Evolutionary conservation across 37 sponge, comb jelly and placozoan genomes (phyloP).

Genomic region (Spongilla lacustris): DNA sequence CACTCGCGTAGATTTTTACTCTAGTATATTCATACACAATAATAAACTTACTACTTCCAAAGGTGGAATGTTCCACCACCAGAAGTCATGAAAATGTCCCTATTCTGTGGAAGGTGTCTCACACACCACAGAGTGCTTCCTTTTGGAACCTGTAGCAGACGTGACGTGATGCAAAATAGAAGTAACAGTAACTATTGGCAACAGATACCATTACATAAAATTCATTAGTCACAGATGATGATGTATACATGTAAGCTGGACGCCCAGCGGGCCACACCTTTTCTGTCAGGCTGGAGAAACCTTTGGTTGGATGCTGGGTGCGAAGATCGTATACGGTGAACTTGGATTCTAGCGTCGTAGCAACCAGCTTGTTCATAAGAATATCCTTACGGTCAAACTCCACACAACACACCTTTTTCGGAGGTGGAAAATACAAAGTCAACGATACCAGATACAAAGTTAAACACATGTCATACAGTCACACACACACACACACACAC

Average conservation of each 20-base stretch:
- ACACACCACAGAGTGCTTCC: slow-evolving; percentile 94
- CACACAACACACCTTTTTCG: slow-evolving; percentile 83
- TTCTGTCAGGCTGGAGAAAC: slow-evolving; percentile 89
- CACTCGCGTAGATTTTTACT: too few species aligned
- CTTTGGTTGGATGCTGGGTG: slow-evolving; percentile 89
- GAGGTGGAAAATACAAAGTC: background rate
- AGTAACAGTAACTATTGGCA: background rate
- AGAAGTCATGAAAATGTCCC: slow-evolving; percentile 93
- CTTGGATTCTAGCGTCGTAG: slow-evolving; percentile 87
- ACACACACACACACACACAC: slow-evolving; percentile 9
- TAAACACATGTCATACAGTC: slow-evolving; percentile 12
- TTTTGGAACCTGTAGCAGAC: slow-evolving; percentile 69
- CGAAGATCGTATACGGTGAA: slow-evolving; percentile 86
- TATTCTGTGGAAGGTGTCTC: slow-evolving; percentile 95
- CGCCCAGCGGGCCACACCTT: slow-evolving; percentile 57
- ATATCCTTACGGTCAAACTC: slow-evolving; percentile 99
- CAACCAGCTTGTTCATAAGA: slow-evolving; percentile 96
- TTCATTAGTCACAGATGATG: background rate
- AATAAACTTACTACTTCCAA: slow-evolving; percentile 98
- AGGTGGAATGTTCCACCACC: slow-evolving; percentile 90
- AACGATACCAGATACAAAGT: slow-evolving; percentile 6
- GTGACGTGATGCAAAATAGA: background rate
- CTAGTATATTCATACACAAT: background rate
- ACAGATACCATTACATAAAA: background rate
- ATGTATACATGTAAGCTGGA: background rate